Base-by-base conservation (phyloP, 2,113 vertebrate species). In the Puffinus mauretanicus region DNA sequence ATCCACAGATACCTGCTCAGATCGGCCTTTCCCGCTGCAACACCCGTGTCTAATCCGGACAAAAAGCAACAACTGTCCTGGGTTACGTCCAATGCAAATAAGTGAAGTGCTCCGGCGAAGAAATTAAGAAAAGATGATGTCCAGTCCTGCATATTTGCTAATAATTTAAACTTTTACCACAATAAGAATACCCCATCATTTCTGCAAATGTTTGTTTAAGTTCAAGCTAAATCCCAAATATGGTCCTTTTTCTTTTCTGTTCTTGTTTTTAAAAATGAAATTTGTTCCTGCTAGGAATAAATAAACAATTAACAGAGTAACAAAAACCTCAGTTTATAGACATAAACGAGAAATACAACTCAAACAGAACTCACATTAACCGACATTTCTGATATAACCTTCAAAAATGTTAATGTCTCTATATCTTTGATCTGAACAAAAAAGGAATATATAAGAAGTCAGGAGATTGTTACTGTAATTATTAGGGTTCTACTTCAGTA, bases 21-120 rank as follows among this genome's bases (percentile, higher is more conserved):
- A 65, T 46, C 2, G 0, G 11, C 47, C 26, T 67, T 61, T 66
- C 21, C 73, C 0, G 0, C 40, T 25, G 66, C 30, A 67, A 30
- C 52, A 67, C 16, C 34, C 46, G 14, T 1, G 0, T 20, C 46
- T 26, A 51, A 75, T 34, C 42, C 2, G 0, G 34, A 58, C 32
- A 76, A 55, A 79, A 72, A 78, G 25, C 52, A 65, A 4, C 65
- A n/a, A 1, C 66, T 49, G n/a, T 32, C 58, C 69, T 52, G 57
- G 8, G 9, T 58, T 40, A 58, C 0, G 0, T n/a, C 34, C 57
- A 65, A 46, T 1, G 0, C 51, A 76, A 90, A 70, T 46, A 76
- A 27, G 17, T 17, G 49, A 64, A 52, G 30, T 32, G 16, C 34
- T 64, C 29, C 4, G 3, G 49, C 0, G 2, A 57, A 24, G 27